A percentile compares a stretch with the other conserved stretches of the same genome.
phyloP scores from a whole-genome alignment of 2,113 vertebrate genomes.

The Nesogale talazaci region DNA sequence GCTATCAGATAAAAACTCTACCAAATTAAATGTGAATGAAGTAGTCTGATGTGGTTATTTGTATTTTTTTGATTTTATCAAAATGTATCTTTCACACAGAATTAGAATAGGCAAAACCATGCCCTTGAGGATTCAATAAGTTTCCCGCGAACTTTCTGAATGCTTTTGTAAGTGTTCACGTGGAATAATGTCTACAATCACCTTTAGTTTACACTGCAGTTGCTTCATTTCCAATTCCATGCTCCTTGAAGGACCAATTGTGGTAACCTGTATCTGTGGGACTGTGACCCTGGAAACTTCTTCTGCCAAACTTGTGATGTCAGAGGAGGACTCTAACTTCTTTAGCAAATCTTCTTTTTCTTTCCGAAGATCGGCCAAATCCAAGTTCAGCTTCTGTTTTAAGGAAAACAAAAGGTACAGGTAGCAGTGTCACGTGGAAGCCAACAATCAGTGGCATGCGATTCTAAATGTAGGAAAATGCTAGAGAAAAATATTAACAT shows the following conservation, averaged over 20 bases:
- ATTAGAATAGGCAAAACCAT: conserved; percentile 17
- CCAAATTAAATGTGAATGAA: conserved; percentile 14
- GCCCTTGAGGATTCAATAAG: background rate
- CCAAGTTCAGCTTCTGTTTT: conserved; percentile 90
- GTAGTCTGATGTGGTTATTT: background rate
- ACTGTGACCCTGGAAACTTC: conserved; percentile 72
- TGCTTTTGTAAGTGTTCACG: background rate
- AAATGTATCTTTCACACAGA: conserved; percentile 42
- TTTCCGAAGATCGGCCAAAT: conserved; percentile 89
- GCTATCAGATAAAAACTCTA: conserved; percentile 20
- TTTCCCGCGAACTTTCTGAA: background rate
- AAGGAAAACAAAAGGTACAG: conserved; percentile 49
- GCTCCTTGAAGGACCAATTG: conserved; percentile 84
- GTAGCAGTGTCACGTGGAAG: conserved; percentile 43
- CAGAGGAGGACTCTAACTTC: conserved; percentile 88
- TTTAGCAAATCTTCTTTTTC: conserved; percentile 92
- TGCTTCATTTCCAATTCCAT: conserved; percentile 92
- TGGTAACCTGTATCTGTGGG: conserved; percentile 78
- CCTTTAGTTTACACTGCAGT: conserved; percentile 94
- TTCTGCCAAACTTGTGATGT: conserved; percentile 78
- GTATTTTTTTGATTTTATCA: conserved; percentile 22
- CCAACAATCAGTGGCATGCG: conserved; percentile 40
- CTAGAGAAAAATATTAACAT: conserved; percentile 5
- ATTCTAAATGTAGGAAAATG: conserved; percentile 9
- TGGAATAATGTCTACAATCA: conserved; percentile 80